phyloP scores from a whole-genome alignment of 2,113 vertebrate species.

The Scomber colias region DNA sequence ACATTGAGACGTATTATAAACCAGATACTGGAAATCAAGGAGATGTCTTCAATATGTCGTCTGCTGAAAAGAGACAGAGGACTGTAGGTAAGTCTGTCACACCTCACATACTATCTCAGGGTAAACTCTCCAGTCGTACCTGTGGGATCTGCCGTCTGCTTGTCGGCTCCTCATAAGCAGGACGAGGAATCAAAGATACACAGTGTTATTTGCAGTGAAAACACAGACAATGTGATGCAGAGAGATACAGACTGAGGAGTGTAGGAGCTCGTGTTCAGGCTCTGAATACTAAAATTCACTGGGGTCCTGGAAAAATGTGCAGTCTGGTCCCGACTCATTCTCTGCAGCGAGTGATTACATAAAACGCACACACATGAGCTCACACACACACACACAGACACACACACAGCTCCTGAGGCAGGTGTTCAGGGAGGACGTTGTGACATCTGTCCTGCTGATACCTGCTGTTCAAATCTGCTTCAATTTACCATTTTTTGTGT shows the following conservation, averaged over 20 bases:
- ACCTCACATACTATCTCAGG: background rate
- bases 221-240: slow-evolving; percentile 1
- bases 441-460: background rate
- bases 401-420: slow-evolving; percentile 16
- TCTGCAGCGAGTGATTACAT: slow-evolving; percentile 59
- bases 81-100: slow-evolving; percentile 85
- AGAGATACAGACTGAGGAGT: slow-evolving; percentile 14
- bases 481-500: background rate
- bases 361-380: slow-evolving; percentile 11
- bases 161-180: slow-evolving; percentile 9
- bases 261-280: slow-evolving; percentile 23
- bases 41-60: slow-evolving; percentile 94
- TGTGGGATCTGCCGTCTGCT: background rate
- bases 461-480: slow-evolving; percentile 3
- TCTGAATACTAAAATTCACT: slow-evolving; percentile 50
- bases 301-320: slow-evolving; percentile 24
- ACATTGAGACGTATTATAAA: slow-evolving; percentile 98
- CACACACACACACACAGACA: background rate
- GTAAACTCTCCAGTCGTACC: background rate
- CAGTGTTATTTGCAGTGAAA: slow-evolving; percentile 8
- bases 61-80: slow-evolving; percentile 92
- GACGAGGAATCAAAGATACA: background rate
- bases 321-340: slow-evolving; percentile 41
- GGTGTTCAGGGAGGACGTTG: background rate
- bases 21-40: slow-evolving; percentile 91